Conservation (phyloP, 2,797 vertebrate genomes). For the Spheniscus humboldti region DNA sequence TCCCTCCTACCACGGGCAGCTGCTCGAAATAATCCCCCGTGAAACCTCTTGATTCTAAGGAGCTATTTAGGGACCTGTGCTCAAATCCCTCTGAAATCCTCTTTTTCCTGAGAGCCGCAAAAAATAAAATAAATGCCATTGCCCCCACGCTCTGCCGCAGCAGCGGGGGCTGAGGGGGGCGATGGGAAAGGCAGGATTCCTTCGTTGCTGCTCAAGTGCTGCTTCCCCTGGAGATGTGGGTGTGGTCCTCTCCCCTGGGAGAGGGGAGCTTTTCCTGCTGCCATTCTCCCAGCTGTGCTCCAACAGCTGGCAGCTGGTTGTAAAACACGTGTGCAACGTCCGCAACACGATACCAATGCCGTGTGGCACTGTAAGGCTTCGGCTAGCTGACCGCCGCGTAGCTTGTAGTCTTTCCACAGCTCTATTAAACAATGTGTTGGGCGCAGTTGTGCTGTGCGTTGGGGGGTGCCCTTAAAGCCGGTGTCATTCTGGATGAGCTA, state of each 20-base stretch:
- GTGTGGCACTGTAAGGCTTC: not conserved
- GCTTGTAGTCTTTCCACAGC: not conserved
- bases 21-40: not conserved
- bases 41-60: slow-evolving; percentile 49
- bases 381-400: accelerated
- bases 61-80: slow-evolving; percentile 49
- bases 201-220: not conserved
- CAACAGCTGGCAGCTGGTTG: not conserved
- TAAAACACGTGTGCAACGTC: accelerated
- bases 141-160: not conserved
- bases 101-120: not conserved
- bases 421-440: not conserved
- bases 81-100: slow-evolving; percentile 54
- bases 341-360: accelerated
- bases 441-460: not conserved
- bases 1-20: not conserved
- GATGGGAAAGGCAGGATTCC: not conserved
- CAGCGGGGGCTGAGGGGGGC: accelerated
- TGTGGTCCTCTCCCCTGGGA: not conserved
- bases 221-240: not conserved
- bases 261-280: not conserved
- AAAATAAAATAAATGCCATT: not conserved
- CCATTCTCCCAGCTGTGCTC: not conserved
- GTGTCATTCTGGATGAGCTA: not conserved
- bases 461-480: not conserved